phyloP scores from a whole-genome alignment of 2,797 vertebrate genomes.

The Propithecus perrieri region DNA sequence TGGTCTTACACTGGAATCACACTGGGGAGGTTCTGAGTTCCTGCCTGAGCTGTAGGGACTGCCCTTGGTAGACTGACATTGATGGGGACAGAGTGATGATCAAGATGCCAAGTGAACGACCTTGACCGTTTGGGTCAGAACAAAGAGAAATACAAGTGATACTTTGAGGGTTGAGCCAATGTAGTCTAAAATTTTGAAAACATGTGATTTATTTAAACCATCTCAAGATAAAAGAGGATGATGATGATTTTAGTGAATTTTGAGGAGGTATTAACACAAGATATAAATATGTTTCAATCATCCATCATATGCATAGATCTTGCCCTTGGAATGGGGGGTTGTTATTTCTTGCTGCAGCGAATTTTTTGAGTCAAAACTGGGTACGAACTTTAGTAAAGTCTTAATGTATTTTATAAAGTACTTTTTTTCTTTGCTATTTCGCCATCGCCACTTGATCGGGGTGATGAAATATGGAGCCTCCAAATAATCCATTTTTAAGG shows the following conservation, averaged over 20 bases:
- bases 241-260: background rate
- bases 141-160: background rate
- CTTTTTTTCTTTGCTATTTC: background rate
- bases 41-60: too few species aligned
- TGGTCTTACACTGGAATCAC: rapidly evolving
- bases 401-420: background rate
- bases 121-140: background rate
- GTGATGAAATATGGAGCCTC: background rate
- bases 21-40: background rate
- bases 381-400: background rate
- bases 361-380: background rate
- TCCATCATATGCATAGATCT: rapidly evolving
- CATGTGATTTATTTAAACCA: background rate
- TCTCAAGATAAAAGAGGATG: background rate
- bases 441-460: background rate
- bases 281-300: rapidly evolving
- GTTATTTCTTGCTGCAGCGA: background rate
- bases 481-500: background rate
- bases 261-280: background rate
- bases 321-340: background rate
- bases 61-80: rapidly evolving
- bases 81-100: background rate
- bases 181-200: background rate
- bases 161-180: background rate
- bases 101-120: background rate